Evolutionary conservation across 2,888 invertebrate genomes (phyloP).

Genomic region (Conomelus anceps): DNA sequence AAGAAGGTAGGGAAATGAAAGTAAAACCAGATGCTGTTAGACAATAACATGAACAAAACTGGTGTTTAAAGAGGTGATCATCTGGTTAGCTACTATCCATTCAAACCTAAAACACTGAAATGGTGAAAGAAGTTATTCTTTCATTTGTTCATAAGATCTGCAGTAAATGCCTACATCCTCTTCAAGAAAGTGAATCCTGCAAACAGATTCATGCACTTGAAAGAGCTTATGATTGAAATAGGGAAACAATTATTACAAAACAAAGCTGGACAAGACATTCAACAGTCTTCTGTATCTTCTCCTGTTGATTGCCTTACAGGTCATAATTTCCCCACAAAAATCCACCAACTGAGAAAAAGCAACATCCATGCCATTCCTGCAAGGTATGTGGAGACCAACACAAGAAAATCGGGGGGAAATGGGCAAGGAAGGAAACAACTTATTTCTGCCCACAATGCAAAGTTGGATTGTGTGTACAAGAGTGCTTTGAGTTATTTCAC

Average conservation of each 20-base stretch:
- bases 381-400: neutral
- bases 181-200: neutral
- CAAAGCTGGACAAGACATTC: neutral
- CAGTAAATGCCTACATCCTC: neutral
- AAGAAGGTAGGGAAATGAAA: too few species aligned
- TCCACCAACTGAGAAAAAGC: neutral
- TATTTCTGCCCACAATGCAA: neutral
- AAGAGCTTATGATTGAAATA: neutral
- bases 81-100: neutral
- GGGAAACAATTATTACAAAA: neutral
- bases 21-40: too few species aligned
- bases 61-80: too few species aligned
- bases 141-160: neutral
- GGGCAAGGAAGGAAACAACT: neutral
- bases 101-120: neutral
- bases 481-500: neutral
- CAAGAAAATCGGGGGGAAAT: neutral
- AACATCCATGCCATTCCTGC: neutral
- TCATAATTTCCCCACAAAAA: neutral
- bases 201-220: neutral
- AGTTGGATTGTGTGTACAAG: neutral
- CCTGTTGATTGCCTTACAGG: neutral
- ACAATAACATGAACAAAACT: too few species aligned
- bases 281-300: neutral
- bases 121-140: neutral